Evolutionary conservation across 2,888 invertebrate genomes (phyloP), one percentile per base, ranked within the genome.

Genomic region (Thalpophila matura): DNA sequence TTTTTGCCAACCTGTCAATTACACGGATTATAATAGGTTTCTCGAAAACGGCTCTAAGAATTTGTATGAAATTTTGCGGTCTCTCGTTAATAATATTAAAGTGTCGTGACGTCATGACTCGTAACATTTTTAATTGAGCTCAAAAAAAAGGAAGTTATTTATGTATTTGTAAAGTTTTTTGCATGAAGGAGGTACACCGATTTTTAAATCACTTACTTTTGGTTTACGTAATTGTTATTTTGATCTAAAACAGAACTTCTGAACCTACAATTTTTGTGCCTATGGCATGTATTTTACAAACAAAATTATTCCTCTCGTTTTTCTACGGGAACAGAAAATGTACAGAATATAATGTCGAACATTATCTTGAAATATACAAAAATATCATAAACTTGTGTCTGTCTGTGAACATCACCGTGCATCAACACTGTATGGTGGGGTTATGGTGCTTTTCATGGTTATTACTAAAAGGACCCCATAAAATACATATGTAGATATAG

Each of bases 331-430:
- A 31, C 51, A 50, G 6, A 58, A n/a, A 58, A 61, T 69, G 45
- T 68, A 24, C 43, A 46, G 35, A 49, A 68, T 72, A 51, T 72
- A 67, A 74, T 69, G 46, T 37, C 26, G 14, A 35, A 64, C 40
- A 77, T 77, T 77, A 77, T 57, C 46, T 77, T 54, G 54, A 70
- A 72, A 72, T 60, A 57, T 62, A 69, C 58, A 66, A 55, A 70
- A 73, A 57, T 45, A 55, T 58, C 35, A 20, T 64, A 58, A 56
- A 50, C 14, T 69, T 60, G 47, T 62, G 43, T 56, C 53, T 54
- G 50, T 62, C 40, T 49, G 50, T 43, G 43, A 63, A 57, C 35
- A 49, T 53, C 3, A 40, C 35, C 26, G 18, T 14, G 24, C 18
- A 31, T 20, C 10, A 33, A 18, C 20, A 42, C 20, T 18, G 22